Conservation (phyloP, 2,113 vertebrate genomes). For the Struthio camelus region DNA sequence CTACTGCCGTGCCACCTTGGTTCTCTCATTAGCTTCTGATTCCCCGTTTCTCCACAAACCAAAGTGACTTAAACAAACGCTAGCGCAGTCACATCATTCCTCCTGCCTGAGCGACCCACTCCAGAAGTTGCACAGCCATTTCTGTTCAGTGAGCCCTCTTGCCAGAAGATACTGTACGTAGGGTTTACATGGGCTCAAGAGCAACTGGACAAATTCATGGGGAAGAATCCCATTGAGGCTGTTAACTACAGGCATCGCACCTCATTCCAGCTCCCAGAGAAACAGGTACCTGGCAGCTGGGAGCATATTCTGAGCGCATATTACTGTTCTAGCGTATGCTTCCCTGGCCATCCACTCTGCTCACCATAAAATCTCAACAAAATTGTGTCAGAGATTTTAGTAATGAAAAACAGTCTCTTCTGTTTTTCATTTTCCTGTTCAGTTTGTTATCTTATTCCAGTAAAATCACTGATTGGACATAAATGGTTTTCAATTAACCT, state of each 20-base stretch:
- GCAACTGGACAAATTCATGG: neutral
- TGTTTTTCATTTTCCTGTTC: neutral
- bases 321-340: neutral
- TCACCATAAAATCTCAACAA: neutral
- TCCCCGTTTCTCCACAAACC: neutral
- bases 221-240: neutral
- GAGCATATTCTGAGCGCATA: neutral
- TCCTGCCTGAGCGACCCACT: neutral
- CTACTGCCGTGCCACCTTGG: neutral
- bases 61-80: neutral
- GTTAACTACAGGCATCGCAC: neutral
- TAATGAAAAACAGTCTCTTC: neutral
- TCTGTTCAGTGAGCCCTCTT: neutral
- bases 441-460: neutral
- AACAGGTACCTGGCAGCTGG: fast-evolving
- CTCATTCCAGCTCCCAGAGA: fast-evolving
- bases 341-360: neutral
- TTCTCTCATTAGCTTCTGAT: neutral
- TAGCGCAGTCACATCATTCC: fast-evolving
- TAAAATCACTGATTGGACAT: neutral
- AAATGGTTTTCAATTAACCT: neutral
- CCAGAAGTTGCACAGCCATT: neutral
- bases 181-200: neutral
- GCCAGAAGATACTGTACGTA: neutral
- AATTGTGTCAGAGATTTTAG: neutral